Evolutionary conservation across 1,140 invertebrate species (phyloP), one percentile per base, ranked within the genome.

Genomic region (Papilio aristodemus): DNA sequence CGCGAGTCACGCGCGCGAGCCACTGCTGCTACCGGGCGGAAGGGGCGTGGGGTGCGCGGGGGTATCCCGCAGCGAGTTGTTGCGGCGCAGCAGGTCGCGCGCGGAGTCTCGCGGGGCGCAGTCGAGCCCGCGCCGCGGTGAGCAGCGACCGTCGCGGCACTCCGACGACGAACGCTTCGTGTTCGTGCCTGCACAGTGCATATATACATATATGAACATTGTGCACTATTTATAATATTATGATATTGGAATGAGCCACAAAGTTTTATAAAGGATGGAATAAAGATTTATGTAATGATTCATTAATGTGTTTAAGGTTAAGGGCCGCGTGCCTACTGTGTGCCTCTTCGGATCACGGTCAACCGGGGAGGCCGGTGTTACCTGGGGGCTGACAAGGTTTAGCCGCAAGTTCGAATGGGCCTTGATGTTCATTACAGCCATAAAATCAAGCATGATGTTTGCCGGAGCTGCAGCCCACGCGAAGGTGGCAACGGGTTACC

Each of bases 91-190:
- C 39, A 84, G 81, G 74, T 91, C 86, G 46, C 85, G 84, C 60
- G 86, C 85, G 27, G 27, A 6, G 27, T 32, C 27, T 6, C 69
- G 72, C 27, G 88, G 84, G 9, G 86, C 74, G 14, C 83, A 84
- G 7, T 86, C 83, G 38, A 87, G 76, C 0, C 85, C 85, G 1
- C 86, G 77, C 0, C 86, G 81, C 0, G 85, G 86, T 6, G 88
- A 88, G 0, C 80, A 84, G 0, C 75, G 76, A 5, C 81, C 71
- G 27, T 91, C 89, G 2, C 89, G 72, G 62, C 90, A 91, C 71
- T 92, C 91, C 6, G 90, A 92, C 1, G 90, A 90, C 13, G 90
- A 92, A 13, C 91, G 80, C 63, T 91, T 91, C 37, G 90, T 91
- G 76, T 92, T 83, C 3, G 84, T 84, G 66, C 87, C 89, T 91